Evolutionary conservation across 30 jellyfish, hydroid and myxozoan genomes (phyloP).

Genomic region (Chironex yamaguchii): DNA sequence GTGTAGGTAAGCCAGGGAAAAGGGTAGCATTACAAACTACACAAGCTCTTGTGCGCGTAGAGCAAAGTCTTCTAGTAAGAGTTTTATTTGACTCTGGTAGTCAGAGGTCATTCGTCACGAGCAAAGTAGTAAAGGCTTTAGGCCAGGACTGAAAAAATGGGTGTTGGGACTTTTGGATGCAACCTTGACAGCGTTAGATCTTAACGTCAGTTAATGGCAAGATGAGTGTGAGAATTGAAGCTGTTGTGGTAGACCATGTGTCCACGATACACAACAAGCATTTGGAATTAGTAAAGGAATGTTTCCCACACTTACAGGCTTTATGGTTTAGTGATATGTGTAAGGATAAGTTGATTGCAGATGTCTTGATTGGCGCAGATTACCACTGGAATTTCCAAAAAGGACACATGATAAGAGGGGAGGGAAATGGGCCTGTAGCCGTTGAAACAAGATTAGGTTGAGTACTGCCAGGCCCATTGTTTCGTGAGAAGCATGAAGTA

Average conservation of each 20-base stretch:
- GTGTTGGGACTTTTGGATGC: slow-evolving; percentile 10
- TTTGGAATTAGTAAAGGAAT: background rate
- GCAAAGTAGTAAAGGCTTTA: slow-evolving; percentile 7
- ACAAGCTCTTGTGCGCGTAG: background rate
- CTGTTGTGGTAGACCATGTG: slow-evolving; percentile 1
- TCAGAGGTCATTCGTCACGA: slow-evolving; percentile 13
- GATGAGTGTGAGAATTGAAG: slow-evolving; percentile 3
- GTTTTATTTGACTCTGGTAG: slow-evolving; percentile 5
- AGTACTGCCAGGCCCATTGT: slow-evolving; percentile 5
- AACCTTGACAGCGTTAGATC: background rate
- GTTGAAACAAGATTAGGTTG: slow-evolving; percentile 12
- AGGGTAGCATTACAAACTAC: slow-evolving; percentile 24
- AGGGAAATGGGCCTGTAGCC: slow-evolving; percentile 38
- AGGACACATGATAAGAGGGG: slow-evolving; percentile 30
- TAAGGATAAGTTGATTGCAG: slow-evolving; percentile 5
- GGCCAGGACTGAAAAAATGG: slow-evolving; percentile 2
- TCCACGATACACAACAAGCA: slow-evolving; percentile 7
- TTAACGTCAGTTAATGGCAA: background rate
- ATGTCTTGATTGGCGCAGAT: slow-evolving; percentile 35
- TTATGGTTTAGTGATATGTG: slow-evolving; percentile 60
- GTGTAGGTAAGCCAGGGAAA: slow-evolving; percentile 12
- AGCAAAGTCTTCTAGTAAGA: background rate
- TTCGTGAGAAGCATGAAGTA: too few species aligned
- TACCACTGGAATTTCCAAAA: slow-evolving; percentile 7
- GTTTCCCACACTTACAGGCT: slow-evolving; percentile 22